Base-by-base conservation (phyloP, 2,888 invertebrate species). In the Cerceris rybyensis region DNA sequence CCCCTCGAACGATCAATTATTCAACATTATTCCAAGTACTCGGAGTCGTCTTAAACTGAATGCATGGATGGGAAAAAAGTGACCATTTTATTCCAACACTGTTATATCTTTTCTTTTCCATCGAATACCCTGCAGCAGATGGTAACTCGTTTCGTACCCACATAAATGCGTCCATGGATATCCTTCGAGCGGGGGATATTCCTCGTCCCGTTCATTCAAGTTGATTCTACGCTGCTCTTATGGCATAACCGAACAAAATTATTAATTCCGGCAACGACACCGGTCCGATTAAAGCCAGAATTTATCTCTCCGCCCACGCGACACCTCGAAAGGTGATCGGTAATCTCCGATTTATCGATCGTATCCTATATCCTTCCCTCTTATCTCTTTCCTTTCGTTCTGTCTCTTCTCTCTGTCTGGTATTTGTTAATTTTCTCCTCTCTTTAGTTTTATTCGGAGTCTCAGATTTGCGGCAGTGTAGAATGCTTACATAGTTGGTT, bases 261-360 rank as follows among this genome's bases (percentile, higher is more conserved):
- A 82, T 84, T 85, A 84, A 84, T 84, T 84, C 84, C 76, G 63
- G 66, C 84, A 80, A 76, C 67, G 78, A 75, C 73, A 67, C 67
- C 69, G 70, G 66, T 39, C 61, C 84, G 85, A 85, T 84, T 84
- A 85, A 82, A 67, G 74, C 60, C 49, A 42, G 70, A 85, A 83
- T 85, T 85, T 85, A 85, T 85, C 73, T 57, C 66, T 42, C 43
- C 84, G 71, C 83, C 83, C 85, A 85, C 84, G 83, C 79, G 77
- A 78, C 75, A 57, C 70, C 61, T 50, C 68, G 68, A 73, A 81
- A 70, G 77, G 78, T 70, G 78, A 85, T 85, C 81, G 85, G 85
- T 85, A 85, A 85, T 85, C 84, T 81, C 16, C 81, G 81, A 85
- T 85, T 85, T 85, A 85, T 85, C 77, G 80, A 41, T 71, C 66